phyloP scores from a whole-genome alignment of 2,797 vertebrate genomes.

The Cyprinella venusta region DNA sequence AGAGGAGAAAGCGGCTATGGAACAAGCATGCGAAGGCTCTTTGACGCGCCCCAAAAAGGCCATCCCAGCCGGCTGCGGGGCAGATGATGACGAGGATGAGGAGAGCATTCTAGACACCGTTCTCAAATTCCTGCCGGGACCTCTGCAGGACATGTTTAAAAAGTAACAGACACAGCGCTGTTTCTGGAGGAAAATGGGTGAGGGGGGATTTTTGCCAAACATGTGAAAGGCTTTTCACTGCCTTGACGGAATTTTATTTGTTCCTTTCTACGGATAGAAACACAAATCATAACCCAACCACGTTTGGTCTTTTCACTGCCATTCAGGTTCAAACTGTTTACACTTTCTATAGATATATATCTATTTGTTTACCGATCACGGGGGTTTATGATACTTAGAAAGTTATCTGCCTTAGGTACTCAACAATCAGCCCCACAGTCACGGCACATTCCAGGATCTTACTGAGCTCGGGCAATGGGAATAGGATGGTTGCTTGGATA shows the following conservation, averaged over 20 bases:
- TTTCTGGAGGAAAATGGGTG: conserved; percentile 52
- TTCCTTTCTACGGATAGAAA: conserved; percentile 72
- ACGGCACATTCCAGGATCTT: conserved; percentile 49
- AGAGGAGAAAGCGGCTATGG: conserved; percentile 96
- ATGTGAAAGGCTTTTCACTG: conserved; percentile 79
- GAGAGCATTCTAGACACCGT: conserved; percentile 99
- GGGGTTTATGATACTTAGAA: conserved; percentile 47
- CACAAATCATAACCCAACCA: conserved; percentile 59
- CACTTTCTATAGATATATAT: conserved; percentile 53
- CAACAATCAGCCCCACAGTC: conserved; percentile 23
- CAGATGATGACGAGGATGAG: conserved; percentile 95
- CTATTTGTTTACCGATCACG: conserved; percentile 57
- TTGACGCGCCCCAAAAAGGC: conserved; percentile 97
- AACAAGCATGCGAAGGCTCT: conserved; percentile 96
- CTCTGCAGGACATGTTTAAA: conserved; percentile 99
- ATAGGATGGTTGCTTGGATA: not conserved
- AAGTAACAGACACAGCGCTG: conserved; percentile 81
- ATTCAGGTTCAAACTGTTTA: conserved; percentile 64
- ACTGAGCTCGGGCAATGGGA: conserved; percentile 27
- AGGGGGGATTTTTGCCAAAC: conserved; percentile 65
- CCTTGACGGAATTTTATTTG: conserved; percentile 69
- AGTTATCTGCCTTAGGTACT: conserved; percentile 44
- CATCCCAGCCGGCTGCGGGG: conserved; percentile 92
- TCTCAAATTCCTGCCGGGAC: conserved; percentile 97
- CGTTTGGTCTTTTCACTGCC: conserved; percentile 63